phyloP scores from a whole-genome alignment of 1,140 invertebrate species.

The Maniola jurtina region DNA sequence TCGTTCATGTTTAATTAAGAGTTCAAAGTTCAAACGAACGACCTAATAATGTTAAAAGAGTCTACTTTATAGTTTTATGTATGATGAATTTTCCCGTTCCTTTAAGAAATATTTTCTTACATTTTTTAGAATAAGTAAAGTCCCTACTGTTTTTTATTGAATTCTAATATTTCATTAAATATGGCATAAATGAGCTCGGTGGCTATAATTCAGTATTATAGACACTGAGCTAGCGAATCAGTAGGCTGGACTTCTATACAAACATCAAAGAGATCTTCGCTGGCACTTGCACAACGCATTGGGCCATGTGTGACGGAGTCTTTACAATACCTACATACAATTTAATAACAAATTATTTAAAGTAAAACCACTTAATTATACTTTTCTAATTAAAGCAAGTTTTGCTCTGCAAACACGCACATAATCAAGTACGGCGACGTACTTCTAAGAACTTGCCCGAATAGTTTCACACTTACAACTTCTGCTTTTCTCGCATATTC shows the following conservation, averaged over 20 bases:
- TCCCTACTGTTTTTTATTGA: no score
- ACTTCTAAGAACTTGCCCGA: conserved; percentile 1
- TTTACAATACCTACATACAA: background rate
- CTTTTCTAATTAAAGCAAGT: conserved; percentile 17
- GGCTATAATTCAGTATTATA: no score
- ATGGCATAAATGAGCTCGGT: no score
- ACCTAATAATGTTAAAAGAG: background rate
- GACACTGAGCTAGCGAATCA: no score
- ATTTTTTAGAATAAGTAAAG: no score
- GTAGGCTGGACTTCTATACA: no score
- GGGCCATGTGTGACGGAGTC: no score
- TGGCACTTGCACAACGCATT: no score
- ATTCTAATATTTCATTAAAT: no score
- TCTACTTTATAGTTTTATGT: background rate
- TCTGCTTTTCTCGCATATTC: background rate
- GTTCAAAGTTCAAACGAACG: background rate
- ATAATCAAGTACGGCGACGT: conserved; percentile 10
- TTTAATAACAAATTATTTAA: background rate
- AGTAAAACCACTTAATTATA: conserved; percentile 21
- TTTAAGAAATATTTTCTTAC: background rate
- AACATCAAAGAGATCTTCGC: no score
- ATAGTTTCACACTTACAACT: conserved; percentile 12
- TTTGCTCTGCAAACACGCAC: conserved; percentile 3
- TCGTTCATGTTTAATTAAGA: conserved; percentile 8
- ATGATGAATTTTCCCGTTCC: background rate